Evolutionary conservation across 2,113 vertebrate species (phyloP).

Genomic region (Fukomys damarensis): DNA sequence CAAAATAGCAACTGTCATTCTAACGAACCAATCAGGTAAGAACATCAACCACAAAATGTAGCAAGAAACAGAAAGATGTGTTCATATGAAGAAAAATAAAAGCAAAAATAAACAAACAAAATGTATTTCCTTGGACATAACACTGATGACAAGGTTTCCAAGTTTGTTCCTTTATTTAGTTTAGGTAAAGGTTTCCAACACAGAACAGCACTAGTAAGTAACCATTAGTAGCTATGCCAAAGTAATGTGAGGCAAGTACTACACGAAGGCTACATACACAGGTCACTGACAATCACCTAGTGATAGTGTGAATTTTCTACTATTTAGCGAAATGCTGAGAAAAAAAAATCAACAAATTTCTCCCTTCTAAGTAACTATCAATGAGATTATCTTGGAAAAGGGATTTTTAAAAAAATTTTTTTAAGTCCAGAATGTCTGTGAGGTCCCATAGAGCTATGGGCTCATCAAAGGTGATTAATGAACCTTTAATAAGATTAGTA

Average conservation of each 20-base stretch:
- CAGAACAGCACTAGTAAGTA: background rate
- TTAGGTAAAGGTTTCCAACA: background rate
- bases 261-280: background rate
- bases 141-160: background rate
- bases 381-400: background rate
- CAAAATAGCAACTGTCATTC: background rate
- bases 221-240: background rate
- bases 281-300: background rate
- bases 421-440: background rate
- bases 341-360: constrained; percentile 30
- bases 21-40: constrained; percentile 20
- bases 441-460: background rate
- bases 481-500: background rate
- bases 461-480: background rate
- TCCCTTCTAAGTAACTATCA: background rate
- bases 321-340: background rate
- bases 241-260: background rate
- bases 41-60: background rate
- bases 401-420: background rate
- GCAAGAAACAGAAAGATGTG: background rate
- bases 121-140: background rate
- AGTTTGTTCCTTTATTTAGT: background rate
- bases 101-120: background rate
- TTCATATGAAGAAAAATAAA: constrained; percentile 2
- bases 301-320: background rate